Conservation (phyloP, 2,888 invertebrate species). For the Lepidonotus clava region DNA sequence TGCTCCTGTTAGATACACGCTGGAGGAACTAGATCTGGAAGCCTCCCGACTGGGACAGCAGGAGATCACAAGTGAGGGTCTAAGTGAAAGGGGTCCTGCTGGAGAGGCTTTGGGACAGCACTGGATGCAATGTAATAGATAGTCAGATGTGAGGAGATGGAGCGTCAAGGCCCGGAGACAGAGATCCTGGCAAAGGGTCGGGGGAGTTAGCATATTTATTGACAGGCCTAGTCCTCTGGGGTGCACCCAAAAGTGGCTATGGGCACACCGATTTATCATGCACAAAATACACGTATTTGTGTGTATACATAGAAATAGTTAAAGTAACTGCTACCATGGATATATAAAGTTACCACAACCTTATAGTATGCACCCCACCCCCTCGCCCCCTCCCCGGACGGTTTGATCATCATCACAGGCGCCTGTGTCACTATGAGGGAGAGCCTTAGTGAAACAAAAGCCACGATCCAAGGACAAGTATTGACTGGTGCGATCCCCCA, state of each 20-base stretch:
- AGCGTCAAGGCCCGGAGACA: slow-evolving; percentile 8
- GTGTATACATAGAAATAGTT: too few species aligned
- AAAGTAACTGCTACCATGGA: too few species aligned
- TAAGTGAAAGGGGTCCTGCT: background rate
- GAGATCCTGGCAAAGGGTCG: slow-evolving; percentile 22
- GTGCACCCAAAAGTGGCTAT: background rate
- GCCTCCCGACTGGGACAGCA: slow-evolving; percentile 8
- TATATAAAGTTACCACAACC: too few species aligned
- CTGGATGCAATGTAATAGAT: slow-evolving; percentile 18
- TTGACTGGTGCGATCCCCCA: background rate
- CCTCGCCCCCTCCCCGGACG: background rate
- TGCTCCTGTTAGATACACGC: too few species aligned
- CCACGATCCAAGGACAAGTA: slow-evolving; percentile 18
- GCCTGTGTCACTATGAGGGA: background rate
- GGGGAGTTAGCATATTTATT: slow-evolving; percentile 24
- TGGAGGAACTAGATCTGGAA: too few species aligned
- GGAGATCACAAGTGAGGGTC: slow-evolving; percentile 10
- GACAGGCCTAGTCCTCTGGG: background rate
- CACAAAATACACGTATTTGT: too few species aligned
- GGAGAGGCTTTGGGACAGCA: background rate
- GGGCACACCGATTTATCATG: too few species aligned
- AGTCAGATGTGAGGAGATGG: slow-evolving; percentile 31
- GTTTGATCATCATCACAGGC: slow-evolving; percentile 23
- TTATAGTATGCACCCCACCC: too few species aligned
- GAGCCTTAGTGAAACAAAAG: slow-evolving; percentile 19